Evolutionary conservation across 2,113 vertebrate genomes (phyloP).

Genomic region (Caretta caretta): DNA sequence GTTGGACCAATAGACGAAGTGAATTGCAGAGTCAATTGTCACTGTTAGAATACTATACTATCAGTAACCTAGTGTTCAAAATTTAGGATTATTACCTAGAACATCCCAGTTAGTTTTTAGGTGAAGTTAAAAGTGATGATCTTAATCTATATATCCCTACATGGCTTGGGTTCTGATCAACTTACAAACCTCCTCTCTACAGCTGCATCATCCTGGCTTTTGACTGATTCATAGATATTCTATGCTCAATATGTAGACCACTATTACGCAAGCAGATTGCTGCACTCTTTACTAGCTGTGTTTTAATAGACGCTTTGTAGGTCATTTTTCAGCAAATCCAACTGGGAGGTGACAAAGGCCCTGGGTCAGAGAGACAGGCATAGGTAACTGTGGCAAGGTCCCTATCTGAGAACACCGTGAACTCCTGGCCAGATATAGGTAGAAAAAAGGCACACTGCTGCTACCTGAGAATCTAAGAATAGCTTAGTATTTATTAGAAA

Average conservation of each 20-base stretch:
- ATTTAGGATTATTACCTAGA: not conserved
- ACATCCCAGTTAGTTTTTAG: not conserved
- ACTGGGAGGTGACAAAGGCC: not conserved
- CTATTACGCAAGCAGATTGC: not conserved
- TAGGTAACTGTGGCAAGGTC: not conserved
- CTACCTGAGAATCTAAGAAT: not conserved
- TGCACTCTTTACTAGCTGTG: not conserved
- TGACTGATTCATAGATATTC: not conserved
- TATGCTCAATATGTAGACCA: not conserved
- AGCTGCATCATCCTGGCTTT: not conserved
- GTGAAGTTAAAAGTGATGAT: not conserved
- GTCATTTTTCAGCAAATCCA: not conserved
- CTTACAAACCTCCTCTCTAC: not conserved
- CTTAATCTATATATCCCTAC: not conserved
- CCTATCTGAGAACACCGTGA: not conserved
- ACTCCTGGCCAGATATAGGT: not conserved
- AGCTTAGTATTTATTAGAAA: not conserved
- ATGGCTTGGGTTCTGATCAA: not conserved
- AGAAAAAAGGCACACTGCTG: not conserved
- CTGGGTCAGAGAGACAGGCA: rapidly evolving
- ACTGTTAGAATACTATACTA: not conserved
- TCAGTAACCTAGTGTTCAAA: not conserved
- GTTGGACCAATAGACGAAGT: not conserved
- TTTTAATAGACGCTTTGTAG: not conserved
- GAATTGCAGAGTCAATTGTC: not conserved